Evolutionary conservation across 2,113 vertebrate genomes (phyloP), one percentile per base, ranked within the genome.

Genomic region (Xenopus laevis): DNA sequence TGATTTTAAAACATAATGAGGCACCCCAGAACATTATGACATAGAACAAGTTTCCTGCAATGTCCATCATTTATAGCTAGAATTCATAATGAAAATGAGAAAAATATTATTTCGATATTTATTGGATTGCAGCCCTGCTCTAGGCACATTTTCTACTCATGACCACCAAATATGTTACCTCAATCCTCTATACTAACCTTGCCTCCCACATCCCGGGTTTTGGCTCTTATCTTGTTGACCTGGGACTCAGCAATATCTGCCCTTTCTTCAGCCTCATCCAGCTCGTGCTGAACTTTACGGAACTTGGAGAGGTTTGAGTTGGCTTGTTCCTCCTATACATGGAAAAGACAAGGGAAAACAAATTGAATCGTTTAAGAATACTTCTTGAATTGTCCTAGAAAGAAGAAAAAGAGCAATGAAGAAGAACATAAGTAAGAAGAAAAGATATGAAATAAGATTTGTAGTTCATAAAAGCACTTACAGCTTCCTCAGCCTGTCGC

Each of bases 401-500:
- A 47, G 30, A 2, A 17, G 4, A 16, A 30, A 10, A 16, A 65
- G 33, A 40, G 6, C 33, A 40, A 40, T 40, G 33, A 40, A 40
- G 33, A 23, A 46, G 16, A 67, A 18, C 1, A 13, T 47, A 20
- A 13, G 9, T 27, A 7, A 15, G 10, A 15, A 23, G 50, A 57
- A 16, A 33, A 47, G 33, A 46, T 7, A 7, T 9, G 23, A 27
- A 27, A 27, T 27, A 27, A 27, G 10, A 16, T 50, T 50, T 50
- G 11, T 50, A 13, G 47, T 1, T 50, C 33, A 40, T 57, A 50
- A 33, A 55, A 15, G 18, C 58, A 90, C 93, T 90, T 79, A 95
- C 93, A 71, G 94, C 87, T 77, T 96, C 94, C 80, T 95, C 93
- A 0, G 93, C 75, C 71, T 90, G 63, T 85, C 94, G 88, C 82